Base-by-base conservation (phyloP, 1,140 invertebrate genomes). In the Melipona quadrifasciata region DNA sequence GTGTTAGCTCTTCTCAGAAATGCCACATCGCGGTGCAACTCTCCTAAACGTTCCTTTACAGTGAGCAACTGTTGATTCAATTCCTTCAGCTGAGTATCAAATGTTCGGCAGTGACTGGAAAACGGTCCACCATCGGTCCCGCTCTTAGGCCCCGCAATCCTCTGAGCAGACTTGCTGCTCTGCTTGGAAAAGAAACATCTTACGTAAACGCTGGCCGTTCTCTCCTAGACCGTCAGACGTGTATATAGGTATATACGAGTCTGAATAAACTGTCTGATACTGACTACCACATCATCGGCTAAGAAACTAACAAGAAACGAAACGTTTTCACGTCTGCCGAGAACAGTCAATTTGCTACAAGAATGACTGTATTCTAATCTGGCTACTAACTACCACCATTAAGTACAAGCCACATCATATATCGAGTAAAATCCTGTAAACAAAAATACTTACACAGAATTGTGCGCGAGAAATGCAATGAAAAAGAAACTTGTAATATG, bases 31-130 rank as follows among this genome's bases (percentile, higher is more conserved):
- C 95, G 92, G 86, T 97, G 96, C 17, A 97, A 91, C 67, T 97
- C 96, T 27, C 95, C 94, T 17, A 97, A 94, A 82, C 96, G 95
- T 64, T 97, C 96, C 89, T 96, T 96, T 1, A 97, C 95, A 12
- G 95, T 94, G 86, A 95, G 95, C 82, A 97, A 93, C 90, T 97
- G 95, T 82, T 96, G 95, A 88, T 96, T 96, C 55, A 97, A 87
- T 86, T 96, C 96, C 93, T 96, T 96, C 27, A 96, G 94, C 87
- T 96, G 96, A 21, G 95, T 95, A 85, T 96, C 96, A 90, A 97
- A 97, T 19, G 95, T 95, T 55, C 96, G 94, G 89, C 96, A 97
- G 90, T 97, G 96, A 82, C 95, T 96, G 10, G 96, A 95, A 90
- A 97, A 97, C 17, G 96, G 96, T 2, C 96, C 96, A 51, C 71